A percentile compares a stretch with the other conserved stretches of the same genome.
Evolutionary conservation across 1,140 invertebrate species (phyloP).

Genomic region (Sarcophaga peregrina): DNA sequence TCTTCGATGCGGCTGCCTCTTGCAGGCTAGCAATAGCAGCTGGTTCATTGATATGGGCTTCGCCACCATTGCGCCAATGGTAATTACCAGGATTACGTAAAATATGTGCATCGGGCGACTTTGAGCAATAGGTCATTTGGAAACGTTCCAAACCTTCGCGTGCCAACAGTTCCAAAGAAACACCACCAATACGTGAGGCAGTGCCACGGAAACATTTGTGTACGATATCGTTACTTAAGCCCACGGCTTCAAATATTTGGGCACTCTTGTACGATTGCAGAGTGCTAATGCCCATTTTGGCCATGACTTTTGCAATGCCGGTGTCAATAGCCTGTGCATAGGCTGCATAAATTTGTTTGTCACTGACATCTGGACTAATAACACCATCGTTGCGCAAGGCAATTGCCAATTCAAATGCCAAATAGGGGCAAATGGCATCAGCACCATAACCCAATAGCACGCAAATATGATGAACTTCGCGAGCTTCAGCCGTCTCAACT

Average conservation of each 20-base stretch:
- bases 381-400: slow-evolving; percentile 85
- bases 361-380: slow-evolving; percentile 78
- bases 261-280: slow-evolving; percentile 99
- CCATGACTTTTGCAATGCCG: slow-evolving; percentile 91
- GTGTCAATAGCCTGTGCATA: slow-evolving; percentile 76
- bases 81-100: slow-evolving; percentile 94
- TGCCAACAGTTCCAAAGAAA: slow-evolving; percentile 89
- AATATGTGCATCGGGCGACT: slow-evolving; percentile 80
- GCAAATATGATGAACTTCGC: slow-evolving; percentile 97
- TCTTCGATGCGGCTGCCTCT: slow-evolving; percentile 87
- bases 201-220: slow-evolving; percentile 96
- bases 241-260: slow-evolving; percentile 99
- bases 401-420: slow-evolving; percentile 93
- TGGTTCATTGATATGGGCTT: slow-evolving; percentile 98
- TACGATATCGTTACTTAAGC: slow-evolving; percentile 90
- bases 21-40: slow-evolving; percentile 92
- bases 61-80: slow-evolving; percentile 96
- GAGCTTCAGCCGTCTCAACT: slow-evolving; percentile 92
- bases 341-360: slow-evolving; percentile 84
- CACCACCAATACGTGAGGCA: slow-evolving; percentile 93
- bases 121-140: slow-evolving; percentile 79
- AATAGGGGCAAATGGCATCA: slow-evolving; percentile 96
- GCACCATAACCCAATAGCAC: slow-evolving; percentile 96
- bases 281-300: slow-evolving; percentile 99
- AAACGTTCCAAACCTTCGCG: slow-evolving; percentile 89